phyloP scores from a whole-genome alignment of 2,113 vertebrate genomes.

The Smithornis capensis region DNA sequence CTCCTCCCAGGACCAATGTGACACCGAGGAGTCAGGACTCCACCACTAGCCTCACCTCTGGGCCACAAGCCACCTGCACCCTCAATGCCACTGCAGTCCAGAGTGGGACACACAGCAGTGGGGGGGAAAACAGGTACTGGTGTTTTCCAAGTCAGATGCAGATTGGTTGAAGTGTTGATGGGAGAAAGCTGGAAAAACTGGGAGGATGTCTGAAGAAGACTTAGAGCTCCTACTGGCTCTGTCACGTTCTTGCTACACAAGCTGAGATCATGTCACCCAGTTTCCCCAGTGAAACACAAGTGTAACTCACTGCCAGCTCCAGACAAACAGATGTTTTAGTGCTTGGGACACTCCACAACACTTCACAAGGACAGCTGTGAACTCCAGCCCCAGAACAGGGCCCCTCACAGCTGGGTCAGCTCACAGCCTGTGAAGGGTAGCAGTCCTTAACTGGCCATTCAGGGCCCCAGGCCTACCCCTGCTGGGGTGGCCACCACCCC shows the following conservation, averaged over 20 bases:
- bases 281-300: not conserved
- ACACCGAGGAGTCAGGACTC: not conserved
- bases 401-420: not conserved
- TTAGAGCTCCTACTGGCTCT: not conserved
- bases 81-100: rapidly evolving
- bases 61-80: not conserved
- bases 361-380: not conserved
- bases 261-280: not conserved
- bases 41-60: not conserved
- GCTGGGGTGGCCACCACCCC: not conserved
- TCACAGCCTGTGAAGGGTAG: not conserved
- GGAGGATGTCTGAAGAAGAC: not conserved
- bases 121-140: not conserved
- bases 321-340: not conserved
- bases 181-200: rapidly evolving
- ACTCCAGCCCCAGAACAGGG: not conserved
- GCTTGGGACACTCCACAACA: not conserved
- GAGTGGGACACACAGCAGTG: rapidly evolving
- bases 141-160: not conserved
- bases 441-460: not conserved
- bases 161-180: rapidly evolving
- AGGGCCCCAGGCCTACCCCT: not conserved
- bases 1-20: rapidly evolving
- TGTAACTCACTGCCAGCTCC: not conserved
- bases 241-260: not conserved